phyloP scores from a whole-genome alignment of 2,113 vertebrate genomes.

The Malaclemys terrapin region DNA sequence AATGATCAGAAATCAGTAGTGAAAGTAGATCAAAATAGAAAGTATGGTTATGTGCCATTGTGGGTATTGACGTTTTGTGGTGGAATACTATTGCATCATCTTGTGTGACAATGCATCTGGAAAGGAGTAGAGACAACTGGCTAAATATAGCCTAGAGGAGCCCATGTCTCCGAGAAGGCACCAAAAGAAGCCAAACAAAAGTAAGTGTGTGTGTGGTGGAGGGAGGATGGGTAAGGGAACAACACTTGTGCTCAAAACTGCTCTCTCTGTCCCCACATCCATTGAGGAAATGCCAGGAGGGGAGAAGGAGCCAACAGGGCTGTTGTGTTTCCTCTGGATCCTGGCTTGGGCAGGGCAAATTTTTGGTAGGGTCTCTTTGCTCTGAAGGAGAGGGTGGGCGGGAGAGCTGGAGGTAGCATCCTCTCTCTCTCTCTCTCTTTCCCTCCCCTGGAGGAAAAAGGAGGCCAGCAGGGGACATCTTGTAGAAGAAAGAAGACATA shows the following conservation, averaged over 20 bases:
- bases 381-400: not conserved
- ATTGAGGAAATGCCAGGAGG: not conserved
- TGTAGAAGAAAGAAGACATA: not conserved
- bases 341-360: not conserved
- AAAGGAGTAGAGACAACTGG: not conserved
- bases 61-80: not conserved
- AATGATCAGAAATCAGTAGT: not conserved
- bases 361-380: not conserved
- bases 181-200: not conserved
- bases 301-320: not conserved
- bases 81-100: not conserved
- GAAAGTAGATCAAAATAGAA: not conserved
- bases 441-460: not conserved
- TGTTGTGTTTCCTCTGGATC: not conserved
- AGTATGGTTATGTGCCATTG: not conserved
- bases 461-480: not conserved
- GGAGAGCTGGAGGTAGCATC: not conserved
- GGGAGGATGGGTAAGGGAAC: not conserved
- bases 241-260: not conserved
- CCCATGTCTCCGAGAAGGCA: not conserved
- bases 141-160: not conserved
- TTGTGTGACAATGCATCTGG: not conserved
- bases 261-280: not conserved
- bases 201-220: not conserved
- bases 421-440: not conserved